Evolutionary conservation across 1,140 invertebrate genomes (phyloP).

Genomic region (Harlomillsia oculata): DNA sequence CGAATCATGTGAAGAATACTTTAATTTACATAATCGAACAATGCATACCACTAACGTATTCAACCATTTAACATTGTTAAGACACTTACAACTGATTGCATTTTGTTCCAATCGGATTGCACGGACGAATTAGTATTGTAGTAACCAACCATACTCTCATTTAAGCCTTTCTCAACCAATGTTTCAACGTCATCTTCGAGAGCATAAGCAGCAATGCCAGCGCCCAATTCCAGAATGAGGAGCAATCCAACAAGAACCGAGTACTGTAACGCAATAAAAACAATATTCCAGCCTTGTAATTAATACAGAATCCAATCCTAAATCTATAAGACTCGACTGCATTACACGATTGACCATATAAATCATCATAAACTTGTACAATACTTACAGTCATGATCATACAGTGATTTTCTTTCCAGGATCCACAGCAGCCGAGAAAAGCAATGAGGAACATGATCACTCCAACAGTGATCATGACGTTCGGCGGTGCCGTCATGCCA

Average conservation of each 20-base stretch:
- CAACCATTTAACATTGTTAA: too few relatives aligned
- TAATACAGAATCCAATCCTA: too few relatives aligned
- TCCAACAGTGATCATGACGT: slow-evolving; percentile 31
- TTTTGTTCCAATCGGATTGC: slow-evolving; percentile 15
- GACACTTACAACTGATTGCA: slow-evolving; percentile 20
- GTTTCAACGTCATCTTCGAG: slow-evolving; percentile 23
- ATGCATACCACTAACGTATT: too few relatives aligned
- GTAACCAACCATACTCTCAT: slow-evolving; percentile 4
- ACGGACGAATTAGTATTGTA: slow-evolving; percentile 1
- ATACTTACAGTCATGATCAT: slow-evolving; percentile 35
- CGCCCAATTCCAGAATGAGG: slow-evolving; percentile 28
- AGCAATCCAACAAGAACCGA: slow-evolving; percentile 32
- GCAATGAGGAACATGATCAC: slow-evolving; percentile 33
- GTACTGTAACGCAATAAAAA: slow-evolving; percentile 21
- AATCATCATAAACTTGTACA: not conserved
- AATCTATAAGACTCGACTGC: not conserved
- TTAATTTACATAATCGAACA: too few relatives aligned
- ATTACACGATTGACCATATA: not conserved
- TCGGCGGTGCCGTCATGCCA: slow-evolving; percentile 16
- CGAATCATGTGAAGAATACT: not conserved
- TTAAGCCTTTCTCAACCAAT: slow-evolving; percentile 14
- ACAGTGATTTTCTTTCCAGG: slow-evolving; percentile 32
- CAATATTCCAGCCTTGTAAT: too few relatives aligned
- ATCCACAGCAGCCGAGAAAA: slow-evolving; percentile 34
- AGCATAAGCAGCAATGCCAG: slow-evolving; percentile 28